These are phyloP conservation scores for Phalangium opilio DNA, from an alignment of 2,888 invertebrate species.

Conservation along the genomic window DNA sequence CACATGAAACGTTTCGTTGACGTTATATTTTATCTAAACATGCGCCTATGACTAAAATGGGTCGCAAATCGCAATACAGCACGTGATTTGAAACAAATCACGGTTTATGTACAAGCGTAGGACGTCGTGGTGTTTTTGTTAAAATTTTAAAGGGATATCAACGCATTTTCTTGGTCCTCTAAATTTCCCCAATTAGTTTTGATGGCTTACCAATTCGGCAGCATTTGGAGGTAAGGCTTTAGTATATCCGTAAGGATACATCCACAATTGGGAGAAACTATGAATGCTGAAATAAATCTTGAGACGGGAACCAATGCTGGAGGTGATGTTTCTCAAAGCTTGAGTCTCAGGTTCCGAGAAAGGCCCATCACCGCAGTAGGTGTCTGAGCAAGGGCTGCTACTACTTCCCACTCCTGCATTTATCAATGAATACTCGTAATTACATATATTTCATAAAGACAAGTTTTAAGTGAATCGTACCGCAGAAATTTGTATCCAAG, in stretches of 20 bases:
- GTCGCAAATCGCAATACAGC: too few species aligned
- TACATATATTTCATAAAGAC: not conserved
- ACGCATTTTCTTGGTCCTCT: not conserved
- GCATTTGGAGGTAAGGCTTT: slow-evolving; percentile 10
- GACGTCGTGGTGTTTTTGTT: too few species aligned
- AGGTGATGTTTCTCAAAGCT: slow-evolving; percentile 16
- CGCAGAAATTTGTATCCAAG: slow-evolving; percentile 23
- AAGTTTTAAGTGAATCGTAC: slow-evolving; percentile 13
- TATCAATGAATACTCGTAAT: not conserved
- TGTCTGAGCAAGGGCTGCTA: slow-evolving; percentile 19
- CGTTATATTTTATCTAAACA: too few species aligned
- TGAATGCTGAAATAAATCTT: slow-evolving; percentile 18
- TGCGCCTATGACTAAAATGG: too few species aligned
- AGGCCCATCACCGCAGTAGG: slow-evolving; percentile 18
- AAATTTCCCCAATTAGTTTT: slow-evolving; percentile 17
- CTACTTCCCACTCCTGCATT: slow-evolving; percentile 16
- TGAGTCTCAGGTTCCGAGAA: slow-evolving; percentile 22
- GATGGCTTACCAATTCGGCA: slow-evolving; percentile 11
- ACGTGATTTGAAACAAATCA: too few species aligned
- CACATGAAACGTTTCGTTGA: too few species aligned
- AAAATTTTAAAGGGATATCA: not conserved
- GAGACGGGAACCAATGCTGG: slow-evolving; percentile 8
- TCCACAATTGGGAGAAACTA: slow-evolving; percentile 19
- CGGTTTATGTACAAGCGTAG: too few species aligned
- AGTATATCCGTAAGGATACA: slow-evolving; percentile 18